Conservation (phyloP, 2,797 vertebrate genomes). For the Eulemur albifrons region DNA sequence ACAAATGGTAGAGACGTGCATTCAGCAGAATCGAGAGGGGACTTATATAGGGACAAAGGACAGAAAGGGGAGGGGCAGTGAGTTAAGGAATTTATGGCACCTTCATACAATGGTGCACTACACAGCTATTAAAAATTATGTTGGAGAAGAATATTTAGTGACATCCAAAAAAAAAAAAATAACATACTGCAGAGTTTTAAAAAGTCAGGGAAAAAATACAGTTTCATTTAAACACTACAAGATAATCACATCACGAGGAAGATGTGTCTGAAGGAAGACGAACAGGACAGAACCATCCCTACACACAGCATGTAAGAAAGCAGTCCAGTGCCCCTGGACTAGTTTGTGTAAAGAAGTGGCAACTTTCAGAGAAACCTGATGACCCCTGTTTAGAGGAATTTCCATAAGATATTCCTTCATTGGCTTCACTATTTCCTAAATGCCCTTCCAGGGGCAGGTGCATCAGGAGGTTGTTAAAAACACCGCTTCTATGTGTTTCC, state of each 20-base stretch:
- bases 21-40: background rate
- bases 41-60: rapidly evolving
- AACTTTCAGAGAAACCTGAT: rapidly evolving
- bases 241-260: background rate
- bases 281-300: background rate
- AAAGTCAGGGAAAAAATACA: background rate
- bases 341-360: background rate
- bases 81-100: too few species aligned
- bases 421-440: background rate
- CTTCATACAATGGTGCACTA: too few species aligned
- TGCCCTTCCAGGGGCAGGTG: background rate
- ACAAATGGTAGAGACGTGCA: background rate
- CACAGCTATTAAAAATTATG: background rate
- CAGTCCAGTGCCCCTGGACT: background rate
- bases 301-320: background rate
- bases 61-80: background rate
- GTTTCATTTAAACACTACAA: background rate
- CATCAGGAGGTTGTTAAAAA: background rate
- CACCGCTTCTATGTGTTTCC: background rate
- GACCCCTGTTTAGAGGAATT: background rate
- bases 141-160: background rate
- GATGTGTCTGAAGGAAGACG: background rate
- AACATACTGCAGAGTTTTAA: background rate
- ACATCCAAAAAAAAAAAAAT: background rate
- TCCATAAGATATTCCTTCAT: background rate